Conservation (phyloP, 2,888 invertebrate genomes). For the Venustoraphidia nigricollis region DNA sequence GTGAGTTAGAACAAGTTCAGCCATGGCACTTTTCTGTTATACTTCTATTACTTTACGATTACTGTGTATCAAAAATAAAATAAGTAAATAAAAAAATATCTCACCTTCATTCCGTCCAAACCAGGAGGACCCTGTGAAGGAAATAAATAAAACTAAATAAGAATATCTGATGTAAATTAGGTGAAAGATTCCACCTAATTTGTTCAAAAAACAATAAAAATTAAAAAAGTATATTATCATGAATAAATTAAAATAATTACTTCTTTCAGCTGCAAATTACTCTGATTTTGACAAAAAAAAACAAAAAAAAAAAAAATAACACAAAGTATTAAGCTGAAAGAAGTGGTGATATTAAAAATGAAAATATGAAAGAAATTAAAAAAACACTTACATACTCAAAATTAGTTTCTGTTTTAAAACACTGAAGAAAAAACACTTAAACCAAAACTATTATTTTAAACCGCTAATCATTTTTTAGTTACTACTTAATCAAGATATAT, state of each 20-base stretch:
- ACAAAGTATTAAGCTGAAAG: not conserved
- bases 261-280: not conserved
- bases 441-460: not conserved
- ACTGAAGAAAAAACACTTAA: constrained; percentile 1
- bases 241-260: not conserved
- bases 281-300: not conserved
- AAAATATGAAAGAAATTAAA: not conserved
- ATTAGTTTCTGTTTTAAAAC: constrained; percentile 1
- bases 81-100: constrained; percentile 15
- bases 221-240: not conserved
- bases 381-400: not conserved
- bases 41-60: too few species aligned
- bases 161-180: constrained; percentile 27
- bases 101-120: constrained; percentile 92
- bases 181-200: constrained; percentile 1
- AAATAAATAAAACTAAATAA: constrained; percentile 33
- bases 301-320: not conserved
- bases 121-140: constrained; percentile 78
- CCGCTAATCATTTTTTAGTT: constrained; percentile 4
- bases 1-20: too few species aligned
- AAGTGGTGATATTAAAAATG: not conserved
- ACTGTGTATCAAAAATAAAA: too few species aligned
- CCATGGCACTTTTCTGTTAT: too few species aligned
- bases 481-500: not conserved
- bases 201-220: constrained; percentile 5